phyloP scores from a whole-genome alignment of 2,888 invertebrate species.

The Acholoe squamosa region DNA sequence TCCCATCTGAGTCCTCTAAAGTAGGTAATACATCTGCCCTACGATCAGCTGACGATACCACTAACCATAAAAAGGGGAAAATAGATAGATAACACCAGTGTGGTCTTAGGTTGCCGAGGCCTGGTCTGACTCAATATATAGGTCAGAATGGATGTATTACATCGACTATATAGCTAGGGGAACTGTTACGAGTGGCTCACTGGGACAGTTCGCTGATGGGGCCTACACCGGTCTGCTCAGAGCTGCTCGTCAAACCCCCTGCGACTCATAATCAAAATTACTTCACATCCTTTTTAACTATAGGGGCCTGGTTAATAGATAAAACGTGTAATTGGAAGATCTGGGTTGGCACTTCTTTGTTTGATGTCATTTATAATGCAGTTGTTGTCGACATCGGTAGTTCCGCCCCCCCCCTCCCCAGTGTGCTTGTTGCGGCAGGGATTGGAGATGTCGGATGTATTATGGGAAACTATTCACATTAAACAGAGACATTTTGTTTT shows the following conservation, averaged over 20 bases:
- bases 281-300: not conserved
- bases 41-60: no score
- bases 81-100: not conserved
- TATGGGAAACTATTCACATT: not conserved
- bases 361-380: not conserved
- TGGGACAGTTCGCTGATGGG: not conserved
- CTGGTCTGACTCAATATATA: constrained; percentile 17
- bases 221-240: not conserved
- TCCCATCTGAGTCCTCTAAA: not conserved
- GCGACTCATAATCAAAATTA: not conserved
- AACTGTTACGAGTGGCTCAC: not conserved
- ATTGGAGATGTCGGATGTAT: not conserved
- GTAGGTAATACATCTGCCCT: not conserved
- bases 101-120: not conserved
- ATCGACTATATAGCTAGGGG: not conserved
- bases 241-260: not conserved
- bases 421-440: not conserved
- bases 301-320: not conserved
- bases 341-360: constrained; percentile 34
- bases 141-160: not conserved
- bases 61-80: not conserved
- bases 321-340: constrained; percentile 33
- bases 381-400: not conserved
- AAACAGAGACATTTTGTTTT: not conserved
- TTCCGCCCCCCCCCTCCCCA: not conserved